phyloP scores from a whole-genome alignment of 2,888 invertebrate genomes.

The Apotomis betuletana region DNA sequence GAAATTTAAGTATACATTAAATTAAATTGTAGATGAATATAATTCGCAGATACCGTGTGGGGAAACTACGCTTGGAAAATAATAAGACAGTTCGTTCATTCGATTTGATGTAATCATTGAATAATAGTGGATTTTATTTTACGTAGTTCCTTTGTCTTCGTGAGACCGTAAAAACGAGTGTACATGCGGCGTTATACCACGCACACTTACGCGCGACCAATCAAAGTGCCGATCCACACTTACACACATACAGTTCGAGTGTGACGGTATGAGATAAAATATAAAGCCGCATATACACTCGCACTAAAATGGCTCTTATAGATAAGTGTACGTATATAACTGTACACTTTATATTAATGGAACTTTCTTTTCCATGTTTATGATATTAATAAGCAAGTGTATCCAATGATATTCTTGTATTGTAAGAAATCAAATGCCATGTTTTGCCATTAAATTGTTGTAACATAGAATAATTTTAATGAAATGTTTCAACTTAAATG shows the following conservation, averaged over 20 bases:
- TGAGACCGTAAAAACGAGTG: conserved; percentile 59
- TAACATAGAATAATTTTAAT: conserved; percentile 29
- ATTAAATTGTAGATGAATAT: conserved; percentile 52
- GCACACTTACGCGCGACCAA: conserved; percentile 8
- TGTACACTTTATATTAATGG: conserved; percentile 30
- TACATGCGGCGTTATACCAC: conserved; percentile 48
- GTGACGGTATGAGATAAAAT: background rate
- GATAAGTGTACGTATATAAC: conserved; percentile 30
- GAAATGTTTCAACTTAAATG: conserved; percentile 22
- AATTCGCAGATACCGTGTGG: conserved; percentile 76
- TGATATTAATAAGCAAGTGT: conserved; percentile 34
- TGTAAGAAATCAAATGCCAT: conserved; percentile 34
- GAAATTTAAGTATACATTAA: conserved; percentile 25
- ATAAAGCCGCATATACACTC: conserved; percentile 24
- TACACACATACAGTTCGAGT: background rate
- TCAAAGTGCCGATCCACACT: background rate
- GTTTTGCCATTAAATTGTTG: conserved; percentile 37
- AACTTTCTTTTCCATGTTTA: conserved; percentile 35
- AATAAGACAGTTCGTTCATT: conserved; percentile 64
- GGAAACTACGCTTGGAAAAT: conserved; percentile 83
- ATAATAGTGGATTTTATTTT: conserved; percentile 66
- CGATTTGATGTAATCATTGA: conserved; percentile 75
- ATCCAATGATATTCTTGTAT: conserved; percentile 32
- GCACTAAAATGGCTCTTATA: conserved; percentile 20
- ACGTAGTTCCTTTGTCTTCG: conserved; percentile 75